Conservation (phyloP, 2,888 invertebrate genomes). For the Melipona beecheii region DNA sequence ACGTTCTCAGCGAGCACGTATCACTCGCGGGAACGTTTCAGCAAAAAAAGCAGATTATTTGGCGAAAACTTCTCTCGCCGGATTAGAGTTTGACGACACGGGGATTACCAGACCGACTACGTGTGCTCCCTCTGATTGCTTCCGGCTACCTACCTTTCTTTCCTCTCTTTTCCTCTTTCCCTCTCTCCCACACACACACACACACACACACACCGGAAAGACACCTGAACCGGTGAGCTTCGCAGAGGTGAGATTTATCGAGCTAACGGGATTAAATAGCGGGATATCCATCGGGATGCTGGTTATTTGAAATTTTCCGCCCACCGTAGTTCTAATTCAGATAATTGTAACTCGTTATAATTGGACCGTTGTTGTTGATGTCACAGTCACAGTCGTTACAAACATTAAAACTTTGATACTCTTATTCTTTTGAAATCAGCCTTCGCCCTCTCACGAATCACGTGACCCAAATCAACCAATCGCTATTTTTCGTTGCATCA, state of each 20-base stretch:
- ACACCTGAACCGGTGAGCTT: neutral
- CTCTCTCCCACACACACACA: too few relatives aligned
- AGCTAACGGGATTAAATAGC: neutral
- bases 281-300: constrained; percentile 2
- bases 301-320: neutral
- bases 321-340: too few relatives aligned
- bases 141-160: neutral
- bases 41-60: constrained; percentile 17
- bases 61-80: constrained; percentile 26
- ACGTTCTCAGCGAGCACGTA: constrained; percentile 13
- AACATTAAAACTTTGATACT: too few relatives aligned
- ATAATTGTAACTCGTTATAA: too few relatives aligned
- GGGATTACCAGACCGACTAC: constrained; percentile 38
- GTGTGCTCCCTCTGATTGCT: constrained; percentile 34
- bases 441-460: too few relatives aligned
- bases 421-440: too few relatives aligned
- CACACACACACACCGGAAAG: neutral
- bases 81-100: constrained; percentile 51
- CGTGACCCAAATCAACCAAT: too few relatives aligned
- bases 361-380: too few relatives aligned
- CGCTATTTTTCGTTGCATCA: too few relatives aligned
- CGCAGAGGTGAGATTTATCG: constrained; percentile 3
- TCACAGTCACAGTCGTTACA: too few relatives aligned
- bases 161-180: neutral
- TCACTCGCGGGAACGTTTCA: neutral